Conservation (phyloP, 2,113 vertebrate species). For the Ploceus nigricollis region DNA sequence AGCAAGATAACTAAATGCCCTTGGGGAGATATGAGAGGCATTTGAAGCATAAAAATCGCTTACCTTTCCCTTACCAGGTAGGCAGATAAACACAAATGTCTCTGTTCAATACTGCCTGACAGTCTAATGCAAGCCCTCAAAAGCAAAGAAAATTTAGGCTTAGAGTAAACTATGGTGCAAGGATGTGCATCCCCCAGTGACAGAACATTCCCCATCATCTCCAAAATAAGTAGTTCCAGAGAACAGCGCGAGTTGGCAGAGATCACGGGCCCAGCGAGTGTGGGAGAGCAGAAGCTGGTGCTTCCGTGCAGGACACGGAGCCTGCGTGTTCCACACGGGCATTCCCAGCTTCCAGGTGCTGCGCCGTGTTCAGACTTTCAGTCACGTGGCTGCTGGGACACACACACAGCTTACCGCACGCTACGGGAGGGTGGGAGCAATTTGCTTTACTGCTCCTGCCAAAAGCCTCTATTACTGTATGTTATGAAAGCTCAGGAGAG, state of each 20-base stretch:
- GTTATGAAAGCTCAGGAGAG: slow-evolving; percentile 23
- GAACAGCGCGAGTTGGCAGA: rapidly evolving
- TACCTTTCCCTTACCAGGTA: slow-evolving; percentile 25
- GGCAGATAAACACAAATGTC: slow-evolving; percentile 9
- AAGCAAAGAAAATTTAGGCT: neutral
- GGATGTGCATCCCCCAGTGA: neutral
- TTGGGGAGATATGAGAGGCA: slow-evolving; percentile 44
- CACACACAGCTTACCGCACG: neutral
- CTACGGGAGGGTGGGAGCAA: slow-evolving; percentile 3
- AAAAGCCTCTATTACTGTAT: neutral
- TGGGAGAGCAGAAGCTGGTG: neutral
- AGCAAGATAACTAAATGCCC: slow-evolving; percentile 19
- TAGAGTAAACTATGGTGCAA: neutral
- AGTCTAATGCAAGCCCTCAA: slow-evolving; percentile 10
- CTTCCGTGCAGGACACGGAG: neutral
- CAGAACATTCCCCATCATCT: neutral
- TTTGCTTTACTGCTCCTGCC: slow-evolving; percentile 20
- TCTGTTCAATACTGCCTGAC: slow-evolving; percentile 9
- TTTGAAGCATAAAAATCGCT: slow-evolving; percentile 54
- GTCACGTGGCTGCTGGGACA: neutral
- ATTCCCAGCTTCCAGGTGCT: neutral
- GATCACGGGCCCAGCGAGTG: rapidly evolving
- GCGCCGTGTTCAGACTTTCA: neutral
- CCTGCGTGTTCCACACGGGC: neutral
- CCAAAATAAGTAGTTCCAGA: neutral